Evolutionary conservation across 2,113 vertebrate genomes (phyloP).

Genomic region (Toxotes chatareus): DNA sequence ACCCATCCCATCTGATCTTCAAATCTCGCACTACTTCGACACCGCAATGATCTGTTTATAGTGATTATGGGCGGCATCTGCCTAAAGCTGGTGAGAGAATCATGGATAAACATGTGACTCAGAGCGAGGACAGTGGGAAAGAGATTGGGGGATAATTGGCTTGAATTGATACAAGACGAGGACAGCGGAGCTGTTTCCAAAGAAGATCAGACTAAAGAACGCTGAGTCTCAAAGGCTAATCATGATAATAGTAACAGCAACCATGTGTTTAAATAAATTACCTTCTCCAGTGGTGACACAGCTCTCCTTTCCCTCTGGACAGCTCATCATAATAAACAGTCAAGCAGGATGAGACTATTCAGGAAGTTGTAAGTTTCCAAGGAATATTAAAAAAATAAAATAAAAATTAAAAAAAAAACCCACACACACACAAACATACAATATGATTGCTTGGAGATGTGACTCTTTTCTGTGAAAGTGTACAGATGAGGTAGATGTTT

Average conservation of each 20-base stretch:
- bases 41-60: constrained; percentile 53
- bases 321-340: constrained; percentile 66
- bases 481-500: constrained; percentile 46
- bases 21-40: constrained; percentile 34
- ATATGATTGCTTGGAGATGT: constrained; percentile 14
- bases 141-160: constrained; percentile 63
- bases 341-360: constrained; percentile 8
- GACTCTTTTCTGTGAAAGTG: constrained; percentile 19
- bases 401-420: too few relatives aligned
- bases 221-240: constrained; percentile 41
- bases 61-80: constrained; percentile 46
- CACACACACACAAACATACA: not conserved
- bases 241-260: constrained; percentile 59
- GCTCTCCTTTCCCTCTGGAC: constrained; percentile 30
- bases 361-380: constrained; percentile 1
- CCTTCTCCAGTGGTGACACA: constrained; percentile 37
- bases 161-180: constrained; percentile 68
- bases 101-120: constrained; percentile 71
- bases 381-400: constrained; percentile 24
- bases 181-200: constrained; percentile 51
- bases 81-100: constrained; percentile 20
- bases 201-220: constrained; percentile 24
- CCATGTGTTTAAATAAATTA: constrained; percentile 71
- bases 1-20: constrained; percentile 41
- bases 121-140: constrained; percentile 54